Base-by-base conservation (phyloP, 2,888 invertebrate species). In the Eupithecia exiguata region DNA sequence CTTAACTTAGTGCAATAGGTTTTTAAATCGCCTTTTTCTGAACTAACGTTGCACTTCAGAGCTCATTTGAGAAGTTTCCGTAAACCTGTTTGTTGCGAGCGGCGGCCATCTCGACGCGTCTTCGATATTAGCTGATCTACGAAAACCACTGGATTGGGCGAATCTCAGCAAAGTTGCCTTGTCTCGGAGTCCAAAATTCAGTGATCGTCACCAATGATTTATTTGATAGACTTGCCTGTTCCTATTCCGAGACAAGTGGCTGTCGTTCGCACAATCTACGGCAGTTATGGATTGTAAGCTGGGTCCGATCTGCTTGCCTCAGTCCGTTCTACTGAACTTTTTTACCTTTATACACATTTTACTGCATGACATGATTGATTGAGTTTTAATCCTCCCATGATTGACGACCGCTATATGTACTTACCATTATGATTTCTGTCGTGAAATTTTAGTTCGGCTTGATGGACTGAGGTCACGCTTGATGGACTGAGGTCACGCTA, bases 131-230 rank as follows among this genome's bases (percentile, higher is more conserved):
- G 87, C 87, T 84, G 86, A 80, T 77, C 77, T 77, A 65, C 63
- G 78, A 79, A 79, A 77, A 81, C 78, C 91, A 92, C 89, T 93
- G 89, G 92, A 93, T 94, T 93, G 90, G 82, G 86, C 88, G 92
- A 93, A 92, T 82, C 84, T 84, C 86, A 91, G 86, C 82, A 77
- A 76, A 75, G 53, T 77, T 71, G 75, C 76, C 74, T 83, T 79
- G 83, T 86, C 85, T 84, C 87, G 88, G 87, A 86, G 85, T 89
- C 87, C 84, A 91, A 93, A 92, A 89, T 93, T 92, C 92, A 92
- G 93, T 94, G 93, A 93, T 93, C 81, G 86, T 91, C 93, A 91
- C 93, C 93, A 93, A 94, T 93, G 93, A 93, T 91, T 89, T 90
- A 89, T 88, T 88, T 90, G 68, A 90, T 92, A 92, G 88, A 89